Evolutionary conservation across 1,140 invertebrate genomes (phyloP).

Genomic region (Papilio polytes): DNA sequence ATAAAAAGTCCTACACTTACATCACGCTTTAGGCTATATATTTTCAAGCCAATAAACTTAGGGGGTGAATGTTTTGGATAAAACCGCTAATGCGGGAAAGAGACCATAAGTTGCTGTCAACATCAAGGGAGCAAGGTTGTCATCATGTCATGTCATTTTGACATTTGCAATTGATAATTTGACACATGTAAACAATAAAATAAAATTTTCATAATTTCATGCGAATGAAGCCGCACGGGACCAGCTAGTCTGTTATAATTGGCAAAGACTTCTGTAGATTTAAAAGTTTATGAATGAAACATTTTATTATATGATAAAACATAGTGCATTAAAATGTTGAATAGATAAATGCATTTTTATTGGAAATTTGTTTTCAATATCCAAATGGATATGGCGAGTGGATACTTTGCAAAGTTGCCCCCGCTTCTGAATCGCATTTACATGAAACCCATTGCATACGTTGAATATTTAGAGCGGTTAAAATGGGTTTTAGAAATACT

Average conservation of each 20-base stretch:
- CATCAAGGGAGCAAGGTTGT: too few species aligned
- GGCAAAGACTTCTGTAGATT: background rate
- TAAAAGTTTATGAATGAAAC: background rate
- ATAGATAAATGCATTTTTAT: slow-evolving; percentile 21
- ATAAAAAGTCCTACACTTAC: too few species aligned
- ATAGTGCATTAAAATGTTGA: background rate
- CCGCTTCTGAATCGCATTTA: slow-evolving; percentile 30
- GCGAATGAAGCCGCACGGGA: too few species aligned
- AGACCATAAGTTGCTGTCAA: too few species aligned
- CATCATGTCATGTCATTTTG: too few species aligned
- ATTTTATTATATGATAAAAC: background rate
- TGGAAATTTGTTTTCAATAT: slow-evolving; percentile 27
- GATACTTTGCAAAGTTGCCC: slow-evolving; percentile 25
- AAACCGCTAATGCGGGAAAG: too few species aligned
- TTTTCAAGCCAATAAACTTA: too few species aligned
- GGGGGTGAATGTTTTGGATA: too few species aligned
- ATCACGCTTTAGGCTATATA: too few species aligned
- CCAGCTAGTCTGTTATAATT: background rate
- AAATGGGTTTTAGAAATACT: slow-evolving; percentile 7
- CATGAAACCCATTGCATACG: slow-evolving; percentile 36
- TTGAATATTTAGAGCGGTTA: slow-evolving; percentile 30
- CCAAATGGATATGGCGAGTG: slow-evolving; percentile 28
- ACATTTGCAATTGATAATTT: too few species aligned
- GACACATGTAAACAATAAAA: too few species aligned
- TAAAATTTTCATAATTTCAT: too few species aligned